These are phyloP conservation scores for Margarornis squamiger DNA, from an alignment of 2,797 vertebrate genomes.

Conservation along the genomic window DNA sequence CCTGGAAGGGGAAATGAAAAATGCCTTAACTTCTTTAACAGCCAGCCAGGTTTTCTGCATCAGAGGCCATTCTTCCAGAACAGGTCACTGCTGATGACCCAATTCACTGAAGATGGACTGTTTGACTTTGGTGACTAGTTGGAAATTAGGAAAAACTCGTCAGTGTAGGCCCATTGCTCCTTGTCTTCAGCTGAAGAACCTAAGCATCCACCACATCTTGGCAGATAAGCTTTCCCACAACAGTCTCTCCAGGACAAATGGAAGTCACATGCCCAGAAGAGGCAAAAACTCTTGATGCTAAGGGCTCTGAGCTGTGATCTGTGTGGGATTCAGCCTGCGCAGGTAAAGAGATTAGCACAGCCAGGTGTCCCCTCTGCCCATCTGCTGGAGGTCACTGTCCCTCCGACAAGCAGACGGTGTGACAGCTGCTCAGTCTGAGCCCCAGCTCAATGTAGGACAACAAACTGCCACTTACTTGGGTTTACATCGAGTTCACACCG, in stretches of 20 bases:
- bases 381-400: not conserved
- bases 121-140: not conserved
- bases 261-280: not conserved
- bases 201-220: fast-evolving
- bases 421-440: not conserved
- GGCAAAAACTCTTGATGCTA: not conserved
- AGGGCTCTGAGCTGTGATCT: not conserved
- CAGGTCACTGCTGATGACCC: not conserved
- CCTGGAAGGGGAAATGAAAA: not conserved
- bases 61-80: not conserved
- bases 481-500: fast-evolving
- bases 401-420: not conserved
- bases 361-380: not conserved
- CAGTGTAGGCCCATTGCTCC: not conserved
- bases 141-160: not conserved
- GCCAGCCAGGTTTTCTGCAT: not conserved
- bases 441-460: not conserved
- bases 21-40: not conserved
- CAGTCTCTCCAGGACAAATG: not conserved
- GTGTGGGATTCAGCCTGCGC: fast-evolving
- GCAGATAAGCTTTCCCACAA: not conserved
- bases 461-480: not conserved
- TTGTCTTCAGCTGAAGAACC: not conserved
- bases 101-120: not conserved
- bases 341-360: not conserved